These are phyloP conservation scores for Cotesia vestalis DNA, from an alignment of 1,140 invertebrate species.

Conservation along the genomic window DNA sequence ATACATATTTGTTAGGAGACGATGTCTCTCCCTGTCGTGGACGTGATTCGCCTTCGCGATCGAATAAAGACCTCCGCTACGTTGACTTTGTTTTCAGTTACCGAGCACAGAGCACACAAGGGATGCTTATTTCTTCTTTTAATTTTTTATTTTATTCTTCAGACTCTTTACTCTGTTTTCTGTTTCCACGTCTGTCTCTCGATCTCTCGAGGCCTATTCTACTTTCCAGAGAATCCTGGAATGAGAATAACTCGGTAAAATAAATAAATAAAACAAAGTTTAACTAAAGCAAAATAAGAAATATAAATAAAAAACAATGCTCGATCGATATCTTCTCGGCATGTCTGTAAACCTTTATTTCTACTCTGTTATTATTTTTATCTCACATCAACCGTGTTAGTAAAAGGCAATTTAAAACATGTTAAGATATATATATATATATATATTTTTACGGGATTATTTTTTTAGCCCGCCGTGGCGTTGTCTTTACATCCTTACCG, in stretches of 20 bases:
- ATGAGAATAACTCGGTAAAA: conserved; percentile 15
- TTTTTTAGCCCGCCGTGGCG: not conserved
- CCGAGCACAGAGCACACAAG: conserved; percentile 38
- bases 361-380: conserved; percentile 36
- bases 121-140: conserved; percentile 22
- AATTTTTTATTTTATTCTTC: conserved; percentile 25
- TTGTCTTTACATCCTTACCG: not conserved
- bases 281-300: not conserved
- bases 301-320: conserved; percentile 11
- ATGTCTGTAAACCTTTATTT: conserved; percentile 32
- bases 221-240: conserved; percentile 16
- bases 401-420: conserved; percentile 36
- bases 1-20: conserved; percentile 66
- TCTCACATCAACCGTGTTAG: conserved; percentile 29
- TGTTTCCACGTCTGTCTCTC: conserved; percentile 28
- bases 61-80: conserved; percentile 62
- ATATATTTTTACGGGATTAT: conserved; percentile 2
- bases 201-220: conserved; percentile 22
- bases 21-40: conserved; percentile 56
- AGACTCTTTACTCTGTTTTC: too few relatives aligned
- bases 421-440: conserved; percentile 30
- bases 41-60: conserved; percentile 64
- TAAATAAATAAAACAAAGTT: conserved; percentile 8
- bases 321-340: conserved; percentile 27
- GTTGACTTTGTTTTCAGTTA: conserved; percentile 56